A percentile compares a stretch with the other conserved stretches of the same genome.
These are phyloP conservation scores for Furcifer pardalis DNA, from an alignment of 2,797 vertebrate species.

Conservation along the genomic window DNA sequence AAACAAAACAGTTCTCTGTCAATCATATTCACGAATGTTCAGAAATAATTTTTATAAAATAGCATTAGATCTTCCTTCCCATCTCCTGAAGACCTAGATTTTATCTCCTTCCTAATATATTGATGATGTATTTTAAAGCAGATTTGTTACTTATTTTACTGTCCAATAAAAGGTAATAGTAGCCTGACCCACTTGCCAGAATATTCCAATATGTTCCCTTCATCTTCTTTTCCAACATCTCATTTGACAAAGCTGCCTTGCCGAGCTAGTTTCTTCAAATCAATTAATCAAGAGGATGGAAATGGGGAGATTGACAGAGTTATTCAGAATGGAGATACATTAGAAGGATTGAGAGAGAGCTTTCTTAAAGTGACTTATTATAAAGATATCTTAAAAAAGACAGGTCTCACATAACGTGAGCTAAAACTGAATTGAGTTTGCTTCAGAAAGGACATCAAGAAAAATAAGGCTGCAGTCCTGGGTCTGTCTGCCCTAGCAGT, in stretches of 20 bases:
- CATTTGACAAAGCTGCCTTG: not conserved
- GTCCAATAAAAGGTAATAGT: not conserved
- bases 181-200: accelerated
- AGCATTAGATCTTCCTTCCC: too few relatives aligned
- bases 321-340: not conserved
- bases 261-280: not conserved
- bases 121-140: not conserved
- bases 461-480: slow-evolving; percentile 20
- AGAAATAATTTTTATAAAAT: too few relatives aligned
- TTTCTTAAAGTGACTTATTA: slow-evolving; percentile 9
- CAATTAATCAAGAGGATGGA: slow-evolving; percentile 25
- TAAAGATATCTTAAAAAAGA: slow-evolving; percentile 16
- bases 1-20: too few relatives aligned
- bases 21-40: too few relatives aligned
- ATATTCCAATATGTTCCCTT: not conserved
- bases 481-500: not conserved
- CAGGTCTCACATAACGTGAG: slow-evolving; percentile 8
- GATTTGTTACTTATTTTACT: not conserved
- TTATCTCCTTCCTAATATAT: not conserved
- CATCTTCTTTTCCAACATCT: accelerated
- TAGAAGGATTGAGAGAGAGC: not conserved
- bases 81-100: not conserved
- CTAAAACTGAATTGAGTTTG: not conserved
- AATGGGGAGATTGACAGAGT: not conserved
- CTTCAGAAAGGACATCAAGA: slow-evolving; percentile 24